Base-by-base conservation (phyloP, 1,140 invertebrate species). In the Tetramorium parvispinum region DNA sequence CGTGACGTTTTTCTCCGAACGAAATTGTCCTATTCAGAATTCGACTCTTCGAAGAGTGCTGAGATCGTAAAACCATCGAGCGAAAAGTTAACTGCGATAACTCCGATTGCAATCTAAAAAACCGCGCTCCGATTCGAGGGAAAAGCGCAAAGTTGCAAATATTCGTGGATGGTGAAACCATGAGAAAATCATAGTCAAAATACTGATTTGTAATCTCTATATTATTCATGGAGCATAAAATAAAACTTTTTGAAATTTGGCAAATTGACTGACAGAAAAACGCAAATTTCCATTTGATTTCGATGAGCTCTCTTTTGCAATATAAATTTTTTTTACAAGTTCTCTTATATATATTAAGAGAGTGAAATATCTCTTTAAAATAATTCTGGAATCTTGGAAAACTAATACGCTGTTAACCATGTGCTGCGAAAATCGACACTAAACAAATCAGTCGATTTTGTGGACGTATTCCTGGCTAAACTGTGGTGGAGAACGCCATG, bases 381-480 rank as follows among this genome's bases (percentile, higher is more conserved):
- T 68, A 49, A 24, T 46, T 5, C 16, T 21, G 40, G 27, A 66
- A 70, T 6, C 16, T 40, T 7, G n/a, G 24, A 13, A 37, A 18
- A 40, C 24, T 57, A 6, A 13, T 43, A 11, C 16, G 65, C 57
- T 16, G 49, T 82, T 57, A 71, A 21, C 10, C 37, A 7, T 24
- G n/a, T 7, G 3, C 7, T 49, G 21, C 16, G 21, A 46, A 21
- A 46, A n/a, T 6, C 32, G 57, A 24, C 21, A 21, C 16, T 43
- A 46, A 79, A 78, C 32, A 78, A 77, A 57, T 73, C 77, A 46
- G 76, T 73, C 86, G 81, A 88, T 77, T 70, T 55, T 55, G 71
- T 32, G 70, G 46, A n/a, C 32, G 18, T 24, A n/a, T 43, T 37
- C 40, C 16, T 18, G 37, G 53, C 6, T 68, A 75, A 81, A 75